Conservation (phyloP, 2,797 vertebrate genomes). For the Echeneis naucrates region DNA sequence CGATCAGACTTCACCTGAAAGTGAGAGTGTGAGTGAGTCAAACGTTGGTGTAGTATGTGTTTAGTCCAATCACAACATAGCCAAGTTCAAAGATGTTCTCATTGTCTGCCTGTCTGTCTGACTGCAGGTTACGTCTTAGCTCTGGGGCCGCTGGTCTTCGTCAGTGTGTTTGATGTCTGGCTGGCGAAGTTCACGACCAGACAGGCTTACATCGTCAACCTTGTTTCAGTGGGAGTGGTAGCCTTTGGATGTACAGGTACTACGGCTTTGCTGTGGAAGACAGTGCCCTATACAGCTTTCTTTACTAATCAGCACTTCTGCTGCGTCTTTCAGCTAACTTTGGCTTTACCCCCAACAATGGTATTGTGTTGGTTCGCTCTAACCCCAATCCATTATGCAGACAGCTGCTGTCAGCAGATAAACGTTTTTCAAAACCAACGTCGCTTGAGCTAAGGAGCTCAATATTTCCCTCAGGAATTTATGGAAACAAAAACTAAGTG, state of each 20-base stretch:
- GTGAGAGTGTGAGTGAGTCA: background rate
- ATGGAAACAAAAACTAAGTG: too few species aligned
- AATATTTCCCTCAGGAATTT: too few species aligned
- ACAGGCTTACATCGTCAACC: slow-evolving; percentile 93
- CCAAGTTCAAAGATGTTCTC: slow-evolving; percentile 21
- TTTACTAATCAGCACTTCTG: too few species aligned
- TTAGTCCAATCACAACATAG: slow-evolving; percentile 15
- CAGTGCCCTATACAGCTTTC: too few species aligned
- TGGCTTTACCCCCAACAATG: too few species aligned
- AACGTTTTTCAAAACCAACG: too few species aligned
- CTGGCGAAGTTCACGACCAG: slow-evolving; percentile 90
- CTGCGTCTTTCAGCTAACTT: too few species aligned
- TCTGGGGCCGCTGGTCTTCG: slow-evolving; percentile 93
- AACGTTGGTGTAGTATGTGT: slow-evolving; percentile 5
- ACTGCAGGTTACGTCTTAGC: slow-evolving; percentile 92
- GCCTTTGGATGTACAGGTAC: slow-evolving; percentile 99
- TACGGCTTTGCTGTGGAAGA: background rate
- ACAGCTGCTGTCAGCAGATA: too few species aligned
- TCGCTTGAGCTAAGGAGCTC: too few species aligned
- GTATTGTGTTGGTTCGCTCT: too few species aligned
- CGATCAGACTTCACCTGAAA: slow-evolving; percentile 33
- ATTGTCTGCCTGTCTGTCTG: slow-evolving; percentile 12
- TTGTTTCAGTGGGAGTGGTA: slow-evolving; percentile 93
- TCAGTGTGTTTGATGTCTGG: slow-evolving; percentile 96
- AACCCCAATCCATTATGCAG: too few species aligned